phyloP scores from a whole-genome alignment of 2,888 invertebrate genomes.

The Trissolcus japonicus region DNA sequence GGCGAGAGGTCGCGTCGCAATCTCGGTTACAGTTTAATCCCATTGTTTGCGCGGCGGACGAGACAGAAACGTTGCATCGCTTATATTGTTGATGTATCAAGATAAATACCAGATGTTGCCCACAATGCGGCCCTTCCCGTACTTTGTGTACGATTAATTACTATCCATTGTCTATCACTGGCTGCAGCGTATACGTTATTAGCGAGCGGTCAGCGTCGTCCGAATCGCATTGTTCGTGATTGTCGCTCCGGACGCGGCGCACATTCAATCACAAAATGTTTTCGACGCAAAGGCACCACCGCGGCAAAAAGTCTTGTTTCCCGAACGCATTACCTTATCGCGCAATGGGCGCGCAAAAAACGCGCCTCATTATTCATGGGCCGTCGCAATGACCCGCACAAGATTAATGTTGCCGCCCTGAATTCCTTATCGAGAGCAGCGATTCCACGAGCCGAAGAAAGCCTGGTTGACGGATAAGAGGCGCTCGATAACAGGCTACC shows the following conservation, averaged over 20 bases:
- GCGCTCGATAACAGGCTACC: conserved; percentile 10
- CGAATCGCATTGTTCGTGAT: conserved; percentile 67
- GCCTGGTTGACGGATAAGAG: conserved; percentile 14
- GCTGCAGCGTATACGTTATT: conserved; percentile 70
- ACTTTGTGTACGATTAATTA: conserved; percentile 72
- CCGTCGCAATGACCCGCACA: conserved; percentile 32
- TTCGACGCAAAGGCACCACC: conserved; percentile 14
- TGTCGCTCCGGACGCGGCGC: conserved; percentile 58
- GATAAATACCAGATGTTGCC: conserved; percentile 69
- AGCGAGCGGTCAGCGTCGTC: conserved; percentile 67
- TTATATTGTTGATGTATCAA: conserved; percentile 69
- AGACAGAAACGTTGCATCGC: conserved; percentile 50
- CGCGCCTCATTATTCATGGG: conserved; percentile 46
- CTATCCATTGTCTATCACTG: conserved; percentile 69
- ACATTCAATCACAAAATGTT: conserved; percentile 33
- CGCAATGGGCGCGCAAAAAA: conserved; percentile 16
- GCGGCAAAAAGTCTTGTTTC: conserved; percentile 34
- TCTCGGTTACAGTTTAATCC: conserved; percentile 56
- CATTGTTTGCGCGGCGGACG: conserved; percentile 47
- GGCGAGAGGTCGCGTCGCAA: conserved; percentile 51
- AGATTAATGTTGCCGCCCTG: conserved; percentile 46
- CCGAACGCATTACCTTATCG: conserved; percentile 47
- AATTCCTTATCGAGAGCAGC: conserved; percentile 40
- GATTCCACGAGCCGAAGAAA: conserved; percentile 17
- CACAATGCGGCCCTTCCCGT: conserved; percentile 67